Base-by-base conservation (phyloP, 2,888 invertebrate species). In the Boloria euphrosyne region DNA sequence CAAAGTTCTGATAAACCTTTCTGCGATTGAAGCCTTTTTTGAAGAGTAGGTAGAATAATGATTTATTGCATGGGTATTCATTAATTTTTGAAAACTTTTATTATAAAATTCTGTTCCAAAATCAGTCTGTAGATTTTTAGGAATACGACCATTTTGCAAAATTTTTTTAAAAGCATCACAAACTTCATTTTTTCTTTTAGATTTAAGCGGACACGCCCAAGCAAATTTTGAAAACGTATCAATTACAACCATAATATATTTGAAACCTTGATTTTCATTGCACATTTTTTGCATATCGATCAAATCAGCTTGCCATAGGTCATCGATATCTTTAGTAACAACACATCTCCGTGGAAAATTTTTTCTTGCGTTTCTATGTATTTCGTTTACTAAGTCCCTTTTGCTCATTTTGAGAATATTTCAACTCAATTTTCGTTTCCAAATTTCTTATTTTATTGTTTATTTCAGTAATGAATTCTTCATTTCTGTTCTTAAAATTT, bases 251-350 rank as follows among this genome's bases (percentile, higher is more conserved):
- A 67, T 46, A 44, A 70, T 68, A 52, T 44, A 70, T 52, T 50
- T 66, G 55, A 49, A 65, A 16, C 17, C 17, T 46, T 49, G 62
- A 55, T 73, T 75, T 22, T 31, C 31, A 50, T 60, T 65, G 50
- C 60, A 68, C 59, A 63, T 22, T 7, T 31, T 54, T 64, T 74
- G 71, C 62, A 74, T 69, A 58, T 76, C 80, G 58, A 76, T 82
- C 6, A 87, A 74, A 78, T 89, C 86, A n/a, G 81, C 80, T 78
- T 88, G 87, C 85, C 82, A 85, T 16, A 84, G 74, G 70, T 88
- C 84, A 75, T 85, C 79, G 7, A 86, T 72, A 53, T 78, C 83
- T 70, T 80, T 80, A 50, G 81, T 74, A 18, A 81, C 74, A 43
- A 81, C 80, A 57, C 70, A 64, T 52, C 83, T 72, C 31, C 82